phyloP scores from a whole-genome alignment of 1,140 invertebrate species.

The Drosophila ambigua region DNA sequence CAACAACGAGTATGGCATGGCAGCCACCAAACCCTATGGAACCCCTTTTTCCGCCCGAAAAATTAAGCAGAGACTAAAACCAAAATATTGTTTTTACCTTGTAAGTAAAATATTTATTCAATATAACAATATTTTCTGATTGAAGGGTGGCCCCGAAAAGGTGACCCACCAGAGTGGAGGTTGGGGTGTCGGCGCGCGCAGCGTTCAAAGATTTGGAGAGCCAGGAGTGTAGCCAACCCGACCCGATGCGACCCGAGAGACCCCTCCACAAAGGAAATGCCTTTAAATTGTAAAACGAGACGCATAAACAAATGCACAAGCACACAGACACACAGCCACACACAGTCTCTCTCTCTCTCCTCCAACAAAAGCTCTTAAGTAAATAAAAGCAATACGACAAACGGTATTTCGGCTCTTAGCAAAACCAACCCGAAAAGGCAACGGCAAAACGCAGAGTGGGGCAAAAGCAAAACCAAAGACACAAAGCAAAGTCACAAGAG shows the following conservation, averaged over 20 bases:
- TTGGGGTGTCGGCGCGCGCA: conserved; percentile 39
- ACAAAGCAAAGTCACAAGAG: conserved; percentile 31
- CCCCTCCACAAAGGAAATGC: conserved; percentile 65
- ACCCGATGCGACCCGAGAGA: conserved; percentile 4
- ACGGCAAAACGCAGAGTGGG: conserved; percentile 24
- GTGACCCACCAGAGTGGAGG: conserved; percentile 9
- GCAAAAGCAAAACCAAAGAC: conserved; percentile 35
- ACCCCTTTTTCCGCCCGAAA: conserved; percentile 11
- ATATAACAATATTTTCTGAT: conserved; percentile 69
- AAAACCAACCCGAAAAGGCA: conserved; percentile 37
- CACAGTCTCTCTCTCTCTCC: background rate
- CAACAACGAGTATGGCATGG: conserved; percentile 2
- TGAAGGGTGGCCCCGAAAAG: conserved; percentile 23
- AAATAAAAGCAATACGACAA: conserved; percentile 68
- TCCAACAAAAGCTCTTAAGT: conserved; percentile 63
- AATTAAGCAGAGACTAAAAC: conserved; percentile 73
- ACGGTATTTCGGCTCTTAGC: conserved; percentile 16
- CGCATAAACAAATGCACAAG: conserved; percentile 77
- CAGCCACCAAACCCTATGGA: conserved; percentile 16
- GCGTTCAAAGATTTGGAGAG: conserved; percentile 38
- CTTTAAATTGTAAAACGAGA: conserved; percentile 82
- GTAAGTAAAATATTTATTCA: conserved; percentile 81
- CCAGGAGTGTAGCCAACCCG: background rate
- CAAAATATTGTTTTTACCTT: conserved; percentile 82
- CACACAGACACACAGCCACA: conserved; percentile 33